Evolutionary conservation across 2,797 vertebrate species (phyloP).

Genomic region (Gymnopithys bicolor): DNA sequence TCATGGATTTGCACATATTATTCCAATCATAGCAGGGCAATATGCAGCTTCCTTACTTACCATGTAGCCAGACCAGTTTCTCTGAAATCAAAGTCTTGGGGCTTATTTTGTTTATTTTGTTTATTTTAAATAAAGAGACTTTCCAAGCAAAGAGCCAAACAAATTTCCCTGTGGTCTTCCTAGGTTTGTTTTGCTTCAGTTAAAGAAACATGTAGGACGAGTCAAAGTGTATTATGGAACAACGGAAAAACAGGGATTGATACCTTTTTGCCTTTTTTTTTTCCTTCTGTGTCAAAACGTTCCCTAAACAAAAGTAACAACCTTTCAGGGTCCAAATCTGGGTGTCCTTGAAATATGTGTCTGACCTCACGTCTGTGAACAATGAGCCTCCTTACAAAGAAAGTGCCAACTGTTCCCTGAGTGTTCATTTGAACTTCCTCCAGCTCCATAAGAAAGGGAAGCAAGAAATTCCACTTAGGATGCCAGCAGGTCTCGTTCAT

Average conservation of each 20-base stretch:
- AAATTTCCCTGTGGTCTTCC: conserved; percentile 32
- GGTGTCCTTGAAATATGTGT: background rate
- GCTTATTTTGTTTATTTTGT: conserved; percentile 31
- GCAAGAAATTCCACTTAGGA: conserved; percentile 73
- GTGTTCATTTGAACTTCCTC: conserved; percentile 69
- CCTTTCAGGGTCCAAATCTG: background rate
- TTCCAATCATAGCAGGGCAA: background rate
- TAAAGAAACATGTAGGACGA: conserved; percentile 41
- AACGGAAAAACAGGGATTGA: conserved; percentile 17
- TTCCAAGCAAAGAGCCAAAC: conserved; percentile 55
- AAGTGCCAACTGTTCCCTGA: conserved; percentile 57
- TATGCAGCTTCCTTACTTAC: background rate
- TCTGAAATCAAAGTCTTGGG: conserved; percentile 30
- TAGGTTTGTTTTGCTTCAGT: conserved; percentile 54
- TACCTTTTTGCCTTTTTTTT: background rate
- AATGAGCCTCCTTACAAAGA: conserved; percentile 44
- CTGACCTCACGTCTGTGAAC: conserved; percentile 44
- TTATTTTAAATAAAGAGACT: conserved; percentile 24
- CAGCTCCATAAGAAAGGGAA: conserved; percentile 70
- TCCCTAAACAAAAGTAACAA: conserved; percentile 26
- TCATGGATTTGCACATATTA: conserved; percentile 20
- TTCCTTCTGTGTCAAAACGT: background rate
- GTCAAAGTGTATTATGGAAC: background rate
- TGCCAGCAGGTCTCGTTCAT: conserved; percentile 65
- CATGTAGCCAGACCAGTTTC: background rate